A percentile compares a stretch with the other conserved stretches of the same genome.
Evolutionary conservation across 2,888 invertebrate genomes (phyloP).

Genomic region (Caenorhabditis sinica): DNA sequence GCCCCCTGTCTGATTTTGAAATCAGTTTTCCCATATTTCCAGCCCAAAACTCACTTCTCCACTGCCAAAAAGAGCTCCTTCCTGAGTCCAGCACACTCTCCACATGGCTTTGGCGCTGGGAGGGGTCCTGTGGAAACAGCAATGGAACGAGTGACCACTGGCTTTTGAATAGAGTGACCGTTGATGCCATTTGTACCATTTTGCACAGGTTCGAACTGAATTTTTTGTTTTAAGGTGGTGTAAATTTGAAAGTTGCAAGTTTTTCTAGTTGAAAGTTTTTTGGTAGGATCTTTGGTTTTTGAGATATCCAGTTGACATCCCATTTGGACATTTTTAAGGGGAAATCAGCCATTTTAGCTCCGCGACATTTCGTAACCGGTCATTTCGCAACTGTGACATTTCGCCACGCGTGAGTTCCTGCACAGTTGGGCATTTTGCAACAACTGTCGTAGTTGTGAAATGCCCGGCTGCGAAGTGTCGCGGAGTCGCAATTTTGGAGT

Average conservation of each 20-base stretch:
- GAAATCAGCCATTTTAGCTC: too few relatives aligned
- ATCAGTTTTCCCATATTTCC: neutral
- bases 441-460: too few relatives aligned
- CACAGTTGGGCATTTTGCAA: too few relatives aligned
- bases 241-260: neutral
- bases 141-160: slow-evolving; percentile 50
- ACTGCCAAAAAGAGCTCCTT: slow-evolving; percentile 58
- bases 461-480: too few relatives aligned
- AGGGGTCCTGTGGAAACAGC: slow-evolving; percentile 74
- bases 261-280: slow-evolving; percentile 1
- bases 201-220: slow-evolving; percentile 44
- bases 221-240: neutral
- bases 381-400: too few relatives aligned
- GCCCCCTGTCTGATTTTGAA: too few relatives aligned
- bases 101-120: slow-evolving; percentile 75
- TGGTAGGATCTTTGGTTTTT: neutral
- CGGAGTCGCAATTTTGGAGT: too few relatives aligned
- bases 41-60: slow-evolving; percentile 40
- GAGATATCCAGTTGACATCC: neutral
- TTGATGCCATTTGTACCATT: slow-evolving; percentile 9
- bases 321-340: neutral
- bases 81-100: slow-evolving; percentile 70
- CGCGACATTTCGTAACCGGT: too few relatives aligned
- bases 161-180: slow-evolving; percentile 24
- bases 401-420: too few relatives aligned